Base-by-base conservation (phyloP, 2,888 invertebrate genomes). In the Papilio protenor region DNA sequence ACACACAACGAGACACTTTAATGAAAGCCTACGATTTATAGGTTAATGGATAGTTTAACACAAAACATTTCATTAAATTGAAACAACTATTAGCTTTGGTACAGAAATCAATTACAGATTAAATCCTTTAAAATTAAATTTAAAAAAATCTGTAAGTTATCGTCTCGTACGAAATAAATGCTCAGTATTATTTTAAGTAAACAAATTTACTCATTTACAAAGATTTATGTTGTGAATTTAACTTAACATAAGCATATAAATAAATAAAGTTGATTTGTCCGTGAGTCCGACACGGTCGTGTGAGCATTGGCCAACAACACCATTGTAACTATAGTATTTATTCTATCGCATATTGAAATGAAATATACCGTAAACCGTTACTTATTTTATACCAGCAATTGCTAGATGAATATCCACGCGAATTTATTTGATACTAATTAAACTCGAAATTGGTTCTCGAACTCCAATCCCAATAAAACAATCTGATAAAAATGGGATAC, bases 1-100 rank as follows among this genome's bases (percentile, higher is more conserved):
- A 85, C 85, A 61, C 73, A 86, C 84, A 82, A 79, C 83, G 79
- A 84, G 86, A 85, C 81, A 84, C 86, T 86, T 87, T 88, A 91
- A 90, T 87, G 87, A 88, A 86, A 87, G 84, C 83, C 84, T 85
- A 89, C 88, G 49, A 61, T 74, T 61, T 52, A 23, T 61, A 64
- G 69, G 47, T 66, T 73, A 77, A 73, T 72, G 52, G 49, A 64
- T 55, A 72, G 69, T 47, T 16, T 69, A 75, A 61, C 52, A 52
- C 5, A n/a, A 59, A 59, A 33, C 33, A 40, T 73, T 40, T 40
- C 12, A 73, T 73, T 73, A 59, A 3, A 40, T 10, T 45, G 45
- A 55, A 33, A 45, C 11, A 73, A 33, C 21, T 23, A 45, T 49
- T 47, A 49, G 1, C 10, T n/a, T 16, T 16, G 27, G 18, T 18